Evolutionary conservation across 2,888 invertebrate species (phyloP), one percentile per base, ranked within the genome.

Genomic region (Fragum whitleyi): DNA sequence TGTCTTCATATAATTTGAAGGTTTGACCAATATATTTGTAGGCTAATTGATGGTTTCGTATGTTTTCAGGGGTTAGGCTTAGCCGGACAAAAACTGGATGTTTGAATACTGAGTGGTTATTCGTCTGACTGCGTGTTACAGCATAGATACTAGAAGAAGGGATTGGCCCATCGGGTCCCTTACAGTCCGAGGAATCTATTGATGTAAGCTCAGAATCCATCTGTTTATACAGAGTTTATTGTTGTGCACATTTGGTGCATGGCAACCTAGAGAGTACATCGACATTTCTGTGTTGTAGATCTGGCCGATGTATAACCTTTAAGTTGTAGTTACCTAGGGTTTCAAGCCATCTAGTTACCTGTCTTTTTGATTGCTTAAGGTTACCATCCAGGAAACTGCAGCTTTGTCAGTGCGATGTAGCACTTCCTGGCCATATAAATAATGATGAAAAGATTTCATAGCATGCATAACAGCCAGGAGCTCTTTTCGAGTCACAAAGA

Each of bases 401-500:
- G n/a, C n/a, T n/a, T n/a, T 74, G 36, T 74, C 74, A 23, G 68
- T 74, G 1, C 74, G 53, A 21, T 68, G 28, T 21, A 68, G 14
- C 19, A 42, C 28, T 29, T 28, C 16, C 39, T 68, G 74, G 21
- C 68, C 74, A 57, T 74, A 74, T 16, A 74, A 14, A 39, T 68
- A 74, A 39, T 3, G 28, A 39, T 74, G 74, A 57, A 74, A 74
- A 2, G 68, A 26, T 57, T 61, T 67, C 32, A 74, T 32, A 7
- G 74, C 73, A 59, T 39, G 19, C 1, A 78, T 47, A 5, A 74
- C 73, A 21, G 73, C 68, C 1, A 72, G 26, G 26, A 72, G 59
- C 47, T 78, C 78, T 51, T 78, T 78, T 51, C 73, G 21, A 7
- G 68, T 73, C 3, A 61, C 71, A 23, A 47, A 73, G 61, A 68